A percentile compares a stretch with the other conserved stretches of the same genome.
phyloP scores from a whole-genome alignment of 2,888 invertebrate species.

The Pollenia griseotomentosa region DNA sequence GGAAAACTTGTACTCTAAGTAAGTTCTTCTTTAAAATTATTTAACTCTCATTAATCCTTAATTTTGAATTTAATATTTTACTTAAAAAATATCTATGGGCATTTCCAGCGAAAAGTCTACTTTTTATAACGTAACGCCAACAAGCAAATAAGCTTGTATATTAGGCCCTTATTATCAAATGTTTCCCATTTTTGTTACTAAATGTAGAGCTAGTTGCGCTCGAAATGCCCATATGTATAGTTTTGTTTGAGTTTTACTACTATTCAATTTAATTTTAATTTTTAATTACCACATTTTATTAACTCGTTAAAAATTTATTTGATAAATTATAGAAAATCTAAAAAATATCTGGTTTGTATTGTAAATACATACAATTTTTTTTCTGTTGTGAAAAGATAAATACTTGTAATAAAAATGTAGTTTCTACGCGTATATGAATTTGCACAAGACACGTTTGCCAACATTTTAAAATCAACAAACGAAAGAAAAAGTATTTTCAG shows the following conservation, averaged over 20 bases:
- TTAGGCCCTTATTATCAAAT: too few species aligned
- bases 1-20: too few species aligned
- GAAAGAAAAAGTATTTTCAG: constrained; percentile 37
- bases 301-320: constrained; percentile 23
- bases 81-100: too few species aligned
- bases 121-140: too few species aligned
- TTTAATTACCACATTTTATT: neutral
- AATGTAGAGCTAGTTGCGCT: too few species aligned
- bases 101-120: too few species aligned
- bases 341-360: constrained; percentile 37
- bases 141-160: too few species aligned
- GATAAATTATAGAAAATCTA: constrained; percentile 16
- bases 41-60: too few species aligned
- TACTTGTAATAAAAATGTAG: neutral
- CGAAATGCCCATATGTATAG: neutral
- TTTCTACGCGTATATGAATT: constrained; percentile 34
- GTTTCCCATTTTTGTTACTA: too few species aligned
- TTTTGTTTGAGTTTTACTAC: neutral
- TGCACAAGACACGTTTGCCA: constrained; percentile 34
- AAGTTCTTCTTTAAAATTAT: too few species aligned
- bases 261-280: neutral
- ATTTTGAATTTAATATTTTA: too few species aligned
- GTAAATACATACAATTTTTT: neutral
- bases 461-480: constrained; percentile 13
- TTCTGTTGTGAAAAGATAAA: constrained; percentile 3